These are phyloP conservation scores for Drosophila nigromelanica DNA, from an alignment of 1,140 invertebrate genomes.

Conservation along the genomic window DNA sequence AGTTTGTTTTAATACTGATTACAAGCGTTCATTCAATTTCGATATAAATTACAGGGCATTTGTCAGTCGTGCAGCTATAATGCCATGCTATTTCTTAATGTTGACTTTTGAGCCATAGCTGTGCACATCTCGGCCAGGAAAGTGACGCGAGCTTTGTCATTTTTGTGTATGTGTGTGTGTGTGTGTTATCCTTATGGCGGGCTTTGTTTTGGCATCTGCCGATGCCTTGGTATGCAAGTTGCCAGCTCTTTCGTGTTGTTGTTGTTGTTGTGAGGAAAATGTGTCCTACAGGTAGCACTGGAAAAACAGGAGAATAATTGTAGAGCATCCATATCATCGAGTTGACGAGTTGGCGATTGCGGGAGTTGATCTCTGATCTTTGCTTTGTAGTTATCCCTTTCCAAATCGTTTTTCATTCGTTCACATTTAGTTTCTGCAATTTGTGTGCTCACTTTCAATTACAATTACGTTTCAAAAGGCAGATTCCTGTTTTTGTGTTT, in stretches of 20 bases:
- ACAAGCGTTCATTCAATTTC: too few relatives aligned
- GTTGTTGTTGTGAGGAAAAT: too few relatives aligned
- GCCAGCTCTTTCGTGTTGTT: not conserved
- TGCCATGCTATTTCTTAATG: slow-evolving; percentile 6
- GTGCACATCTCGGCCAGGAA: slow-evolving; percentile 20
- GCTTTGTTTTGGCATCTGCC: slow-evolving; percentile 8
- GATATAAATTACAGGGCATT: not conserved
- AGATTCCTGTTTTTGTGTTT: slow-evolving; percentile 4
- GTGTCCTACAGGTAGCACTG: not conserved
- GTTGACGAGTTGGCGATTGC: not conserved
- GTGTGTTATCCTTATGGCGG: slow-evolving; percentile 15
- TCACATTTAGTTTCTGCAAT: slow-evolving; percentile 5
- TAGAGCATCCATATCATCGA: not conserved
- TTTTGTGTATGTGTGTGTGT: not conserved
- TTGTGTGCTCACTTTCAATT: slow-evolving; percentile 20
- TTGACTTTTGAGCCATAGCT: slow-evolving; percentile 38
- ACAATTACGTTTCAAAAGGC: slow-evolving; percentile 7
- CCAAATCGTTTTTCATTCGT: not conserved
- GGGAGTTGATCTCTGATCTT: slow-evolving; percentile 1
- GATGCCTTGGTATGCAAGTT: slow-evolving; percentile 15
- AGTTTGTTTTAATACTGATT: too few relatives aligned
- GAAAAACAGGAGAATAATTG: slow-evolving; percentile 1
- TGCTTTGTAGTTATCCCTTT: not conserved
- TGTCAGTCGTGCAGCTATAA: not conserved
- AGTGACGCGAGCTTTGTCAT: not conserved